Base-by-base conservation (phyloP, 2,797 vertebrate species). In the Choloepus didactylus region DNA sequence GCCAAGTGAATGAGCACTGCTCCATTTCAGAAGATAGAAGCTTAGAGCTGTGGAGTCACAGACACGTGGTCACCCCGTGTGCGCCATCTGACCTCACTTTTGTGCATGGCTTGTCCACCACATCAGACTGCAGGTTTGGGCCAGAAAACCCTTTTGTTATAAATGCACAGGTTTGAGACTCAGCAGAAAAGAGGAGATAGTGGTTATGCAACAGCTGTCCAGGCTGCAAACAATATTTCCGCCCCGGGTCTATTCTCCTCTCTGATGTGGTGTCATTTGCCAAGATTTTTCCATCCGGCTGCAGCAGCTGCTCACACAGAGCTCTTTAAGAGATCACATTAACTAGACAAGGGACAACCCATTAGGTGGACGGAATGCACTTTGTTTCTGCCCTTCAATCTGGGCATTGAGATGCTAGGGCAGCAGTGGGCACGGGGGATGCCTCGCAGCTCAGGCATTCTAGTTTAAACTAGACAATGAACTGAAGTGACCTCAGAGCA, bases 131-230 rank as follows among this genome's bases (percentile, higher is more conserved):
- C 14, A 79, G 54, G 35, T 77, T 60, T 35, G 49, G 27, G n/a
- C 51, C 81, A 85, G 80, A 35, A 95, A 79, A 76, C 27, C 44
- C n/a, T 62, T 86, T 31, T 16, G 5, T 60, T 51, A 73, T 46
- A 62, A 93, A 96, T 41, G 23, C 81, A 11, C 0, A 91, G 73
- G 35, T 60, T 64, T 59, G 59, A 91, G 90, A 51, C 62, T 76
- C 56, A 38, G 75, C 23, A 66, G 76, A 27, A 89, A 85, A 91
- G 44, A 93, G 18, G 12, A 59, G 12, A 18, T 0, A 5, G 3
- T 70, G 59, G 19, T 9, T 11, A 59, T 1, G n/a, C 38, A 19
- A 31, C 70, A 9, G 19, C 49, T 46, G 25, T 35, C 66, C 1
- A 31, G 64, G 70, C 21, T 69, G 49, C n/a, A 15, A 56, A 51